Evolutionary conservation across 2,113 vertebrate genomes (phyloP).

Genomic region (Phaethon lepturus): DNA sequence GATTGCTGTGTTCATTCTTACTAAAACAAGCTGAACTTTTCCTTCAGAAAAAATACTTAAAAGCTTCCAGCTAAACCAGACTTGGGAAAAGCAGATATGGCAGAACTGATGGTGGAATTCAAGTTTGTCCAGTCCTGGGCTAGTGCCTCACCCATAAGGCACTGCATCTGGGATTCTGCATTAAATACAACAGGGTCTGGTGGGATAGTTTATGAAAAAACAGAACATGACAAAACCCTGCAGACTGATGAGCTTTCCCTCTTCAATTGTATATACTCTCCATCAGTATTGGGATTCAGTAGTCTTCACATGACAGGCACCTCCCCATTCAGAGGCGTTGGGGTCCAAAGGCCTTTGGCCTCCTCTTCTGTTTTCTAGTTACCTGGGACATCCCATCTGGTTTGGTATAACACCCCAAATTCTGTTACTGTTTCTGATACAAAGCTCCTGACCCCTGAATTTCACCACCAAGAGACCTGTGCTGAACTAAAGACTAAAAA

Average conservation of each 20-base stretch:
- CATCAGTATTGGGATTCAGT: neutral
- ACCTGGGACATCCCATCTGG: neutral
- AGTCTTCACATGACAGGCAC: neutral
- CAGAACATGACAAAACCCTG: neutral
- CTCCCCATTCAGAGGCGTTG: neutral
- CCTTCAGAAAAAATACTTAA: neutral
- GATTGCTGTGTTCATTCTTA: neutral
- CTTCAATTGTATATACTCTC: neutral
- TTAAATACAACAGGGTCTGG: neutral
- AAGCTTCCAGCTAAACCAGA: neutral
- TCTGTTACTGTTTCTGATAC: neutral
- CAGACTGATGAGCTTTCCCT: neutral
- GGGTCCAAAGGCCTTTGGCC: neutral
- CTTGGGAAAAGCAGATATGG: neutral
- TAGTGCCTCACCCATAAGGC: neutral
- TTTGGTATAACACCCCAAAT: neutral
- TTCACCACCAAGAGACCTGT: neutral
- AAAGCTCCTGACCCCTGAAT: neutral
- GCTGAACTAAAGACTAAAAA: neutral
- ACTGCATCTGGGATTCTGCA: neutral
- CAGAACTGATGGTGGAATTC: neutral
- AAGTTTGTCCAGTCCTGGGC: neutral
- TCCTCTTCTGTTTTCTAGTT: neutral
- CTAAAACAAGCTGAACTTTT: neutral
- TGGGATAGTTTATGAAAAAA: neutral